These are phyloP conservation scores for Chitala chitala DNA, from an alignment of 2,113 vertebrate species.

Conservation along the genomic window DNA sequence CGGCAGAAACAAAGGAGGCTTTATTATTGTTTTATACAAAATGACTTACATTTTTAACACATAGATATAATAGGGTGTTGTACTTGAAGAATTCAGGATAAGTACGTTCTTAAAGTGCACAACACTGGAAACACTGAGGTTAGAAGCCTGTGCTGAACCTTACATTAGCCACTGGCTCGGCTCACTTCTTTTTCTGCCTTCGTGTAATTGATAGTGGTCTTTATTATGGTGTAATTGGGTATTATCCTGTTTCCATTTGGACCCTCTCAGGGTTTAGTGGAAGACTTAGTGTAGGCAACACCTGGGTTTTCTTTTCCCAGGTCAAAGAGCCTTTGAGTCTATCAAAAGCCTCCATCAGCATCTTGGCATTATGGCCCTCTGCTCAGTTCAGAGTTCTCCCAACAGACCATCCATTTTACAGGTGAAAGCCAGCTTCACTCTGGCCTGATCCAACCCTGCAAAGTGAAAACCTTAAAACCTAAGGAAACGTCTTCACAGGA, in stretches of 20 bases:
- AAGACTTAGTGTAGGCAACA: background rate
- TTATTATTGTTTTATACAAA: constrained; percentile 11
- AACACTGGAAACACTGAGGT: background rate
- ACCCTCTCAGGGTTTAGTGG: background rate
- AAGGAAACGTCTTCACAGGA: background rate
- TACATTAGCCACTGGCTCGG: background rate
- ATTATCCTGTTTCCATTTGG: constrained; percentile 10
- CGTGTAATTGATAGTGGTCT: background rate
- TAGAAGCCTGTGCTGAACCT: background rate
- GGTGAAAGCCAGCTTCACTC: background rate
- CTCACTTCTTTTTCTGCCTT: too few species aligned
- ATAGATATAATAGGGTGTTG: background rate
- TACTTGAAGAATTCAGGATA: background rate
- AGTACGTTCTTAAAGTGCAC: background rate
- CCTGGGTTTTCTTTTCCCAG: background rate
- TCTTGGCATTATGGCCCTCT: background rate
- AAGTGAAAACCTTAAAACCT: background rate
- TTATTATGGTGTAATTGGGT: constrained; percentile 8
- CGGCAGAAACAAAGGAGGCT: too few species aligned
- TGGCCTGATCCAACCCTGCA: background rate
- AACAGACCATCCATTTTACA: background rate
- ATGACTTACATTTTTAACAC: constrained; percentile 9
- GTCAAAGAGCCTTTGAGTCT: background rate
- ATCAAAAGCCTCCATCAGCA: background rate
- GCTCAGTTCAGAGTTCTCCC: background rate